Percentiles rank a stretch among this genome's conserved stretches.
phyloP scores from a whole-genome alignment of 2,797 vertebrate genomes.

The Australoheros facetus region DNA sequence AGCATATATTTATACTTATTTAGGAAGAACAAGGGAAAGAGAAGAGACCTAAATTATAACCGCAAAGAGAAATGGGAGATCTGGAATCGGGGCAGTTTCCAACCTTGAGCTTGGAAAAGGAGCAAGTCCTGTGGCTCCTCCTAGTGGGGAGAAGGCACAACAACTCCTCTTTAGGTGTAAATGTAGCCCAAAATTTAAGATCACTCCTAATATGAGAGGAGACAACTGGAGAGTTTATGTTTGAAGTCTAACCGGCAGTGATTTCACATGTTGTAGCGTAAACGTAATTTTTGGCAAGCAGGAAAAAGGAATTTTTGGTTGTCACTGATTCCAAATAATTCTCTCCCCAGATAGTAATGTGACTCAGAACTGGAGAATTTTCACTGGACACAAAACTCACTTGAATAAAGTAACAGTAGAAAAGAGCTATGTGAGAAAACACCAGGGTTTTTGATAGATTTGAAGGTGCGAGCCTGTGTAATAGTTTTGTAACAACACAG shows the following conservation, averaged over 20 bases:
- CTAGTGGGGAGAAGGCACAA: not conserved
- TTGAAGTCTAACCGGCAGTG: not conserved
- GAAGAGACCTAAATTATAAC: not conserved
- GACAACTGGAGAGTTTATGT: not conserved
- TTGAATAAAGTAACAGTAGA: too few species aligned
- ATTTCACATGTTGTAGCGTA: rapidly evolving
- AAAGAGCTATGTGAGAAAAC: too few species aligned
- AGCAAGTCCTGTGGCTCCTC: not conserved
- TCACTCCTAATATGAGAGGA: not conserved
- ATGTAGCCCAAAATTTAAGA: not conserved
- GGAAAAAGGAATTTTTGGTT: not conserved
- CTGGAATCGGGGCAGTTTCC: not conserved
- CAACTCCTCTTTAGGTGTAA: not conserved
- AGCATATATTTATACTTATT: not conserved
- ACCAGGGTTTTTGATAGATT: too few species aligned
- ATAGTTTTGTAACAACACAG: too few species aligned
- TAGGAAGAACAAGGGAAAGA: too few species aligned
- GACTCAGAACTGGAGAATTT: not conserved
- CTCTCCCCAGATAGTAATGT: not conserved
- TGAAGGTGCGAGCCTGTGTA: too few species aligned
- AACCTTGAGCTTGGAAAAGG: not conserved
- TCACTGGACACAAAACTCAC: too few species aligned
- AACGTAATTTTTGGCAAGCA: not conserved
- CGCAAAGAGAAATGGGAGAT: not conserved
- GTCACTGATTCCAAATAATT: too few species aligned